Conservation (phyloP, 2,113 vertebrate genomes). For the Albula goreensis region DNA sequence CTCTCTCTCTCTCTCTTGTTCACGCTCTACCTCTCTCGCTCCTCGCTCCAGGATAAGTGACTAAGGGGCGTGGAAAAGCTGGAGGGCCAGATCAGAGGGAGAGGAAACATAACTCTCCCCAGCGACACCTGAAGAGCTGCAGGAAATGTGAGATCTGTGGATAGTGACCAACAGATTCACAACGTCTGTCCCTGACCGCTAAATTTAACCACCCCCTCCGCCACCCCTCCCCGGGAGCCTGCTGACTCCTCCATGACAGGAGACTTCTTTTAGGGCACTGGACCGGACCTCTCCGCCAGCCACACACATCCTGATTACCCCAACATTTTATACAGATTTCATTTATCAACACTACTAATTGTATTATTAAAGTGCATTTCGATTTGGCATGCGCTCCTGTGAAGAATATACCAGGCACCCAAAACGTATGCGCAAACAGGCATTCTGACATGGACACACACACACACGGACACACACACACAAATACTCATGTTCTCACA, state of each 20-base stretch:
- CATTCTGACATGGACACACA: neutral
- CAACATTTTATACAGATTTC: no score
- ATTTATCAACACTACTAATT: neutral
- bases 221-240: neutral
- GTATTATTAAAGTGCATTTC: neutral
- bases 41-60: neutral
- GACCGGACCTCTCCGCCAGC: neutral
- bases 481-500: constrained; percentile 7
- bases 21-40: neutral
- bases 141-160: constrained; percentile 6
- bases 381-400: neutral
- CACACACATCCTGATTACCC: neutral
- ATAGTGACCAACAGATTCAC: constrained; percentile 20
- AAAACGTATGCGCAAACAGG: neutral
- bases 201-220: neutral
- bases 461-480: neutral
- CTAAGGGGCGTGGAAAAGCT: neutral
- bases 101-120: constrained; percentile 21
- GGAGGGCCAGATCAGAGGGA: neutral
- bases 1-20: neutral
- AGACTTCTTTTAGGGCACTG: neutral
- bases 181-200: neutral
- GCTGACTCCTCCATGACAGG: neutral
- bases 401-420: neutral
- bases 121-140: constrained; percentile 34